Evolutionary conservation across 2,888 invertebrate genomes (phyloP), one percentile per base, ranked within the genome.

Genomic region (Lordiphosa fenestrarum): DNA sequence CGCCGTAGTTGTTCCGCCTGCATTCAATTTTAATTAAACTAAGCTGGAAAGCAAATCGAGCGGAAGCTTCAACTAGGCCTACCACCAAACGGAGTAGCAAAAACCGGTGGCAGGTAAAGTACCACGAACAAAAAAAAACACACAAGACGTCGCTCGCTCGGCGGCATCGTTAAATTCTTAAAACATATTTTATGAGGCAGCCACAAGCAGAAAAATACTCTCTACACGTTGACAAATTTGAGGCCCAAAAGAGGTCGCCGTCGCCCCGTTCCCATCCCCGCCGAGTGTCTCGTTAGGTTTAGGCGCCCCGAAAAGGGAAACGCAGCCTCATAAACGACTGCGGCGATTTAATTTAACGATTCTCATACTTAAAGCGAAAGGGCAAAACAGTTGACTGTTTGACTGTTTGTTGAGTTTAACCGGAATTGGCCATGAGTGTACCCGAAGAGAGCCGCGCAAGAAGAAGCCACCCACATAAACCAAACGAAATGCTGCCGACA

Each of bases 271-370:
- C 40, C 13, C 41, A 42, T 25, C 53, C 49, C 57, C 59, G 63
- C 38, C 65, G 40, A 63, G 67, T 71, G 25, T 25, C 25, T 25
- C 25, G 6, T 25, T 6, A 25, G 25, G 25, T 25, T 25, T 25
- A 78, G 82, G 84, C 78, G 78, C 82, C 81, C 77, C 44, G 44
- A 21, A 40, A 82, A 81, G 71, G 73, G 82, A 80, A 80, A 78
- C 73, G 69, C 72, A 77, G 71, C 47, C 71, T 69, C 84, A 71
- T 78, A 78, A 78, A 81, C 80, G 83, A 74, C 73, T 65, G 84
- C 69, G 84, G 84, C 71, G 77, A 78, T 80, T 84, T 82, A 82
- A 84, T 82, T 81, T 81, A 75, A 81, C 80, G 80, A 81, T 82
- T 84, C 81, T 65, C 59, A 73, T 65, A 69, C 69, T 66, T 42